Base-by-base conservation (phyloP, 2,797 vertebrate genomes). In the Sparidentex hasta region DNA sequence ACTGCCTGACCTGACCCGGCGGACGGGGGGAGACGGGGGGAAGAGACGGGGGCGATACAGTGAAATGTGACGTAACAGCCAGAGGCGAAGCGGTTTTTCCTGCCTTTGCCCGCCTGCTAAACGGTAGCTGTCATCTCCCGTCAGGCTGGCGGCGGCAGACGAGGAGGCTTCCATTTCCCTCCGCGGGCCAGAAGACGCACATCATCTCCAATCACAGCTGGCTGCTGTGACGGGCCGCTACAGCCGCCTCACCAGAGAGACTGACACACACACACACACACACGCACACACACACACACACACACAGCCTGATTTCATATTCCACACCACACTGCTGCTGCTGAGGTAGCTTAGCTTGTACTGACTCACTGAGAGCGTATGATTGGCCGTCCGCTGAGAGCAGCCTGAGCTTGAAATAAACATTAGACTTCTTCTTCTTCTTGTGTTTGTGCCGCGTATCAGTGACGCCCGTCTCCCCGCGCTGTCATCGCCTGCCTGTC, bases 151-250 rank as follows among this genome's bases (percentile, higher is more conserved):
- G 65, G 86, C 50, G 11, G 68, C 80, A 82, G 83, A 88, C 73
- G 65, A 81, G 74, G 71, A 57, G 29, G 69, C 61, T 84, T 83
- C 80, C 58, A 63, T 77, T 46, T 71, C 72, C 71, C 50, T 88
- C 83, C 87, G 12, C 74, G 3, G 77, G 88, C 84, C 87, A 87
- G 76, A 88, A 87, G 83, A 86, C 52, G 54, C 59, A 67, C 90
- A 84, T 93, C 92, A 87, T 65, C 87, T 87, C 84, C 80, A 56
- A 88, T 92, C 90, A 86, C 63, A 77, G 80, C 67, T 4, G 65
- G 65, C 79, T 62, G 64, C 78, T 48, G 78, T 91, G 86, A 88
- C 48, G 56, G 70, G 67, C 56, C 13, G 17, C 76, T 54, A 4
- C 83, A 74, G 77, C 56, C 63, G 3, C 50, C 65, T 43, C 87